Percentiles rank a stretch among this genome's conserved stretches.
These are phyloP conservation scores for Haemorhous mexicanus DNA, from an alignment of 2,113 vertebrate species.

Conservation along the genomic window DNA sequence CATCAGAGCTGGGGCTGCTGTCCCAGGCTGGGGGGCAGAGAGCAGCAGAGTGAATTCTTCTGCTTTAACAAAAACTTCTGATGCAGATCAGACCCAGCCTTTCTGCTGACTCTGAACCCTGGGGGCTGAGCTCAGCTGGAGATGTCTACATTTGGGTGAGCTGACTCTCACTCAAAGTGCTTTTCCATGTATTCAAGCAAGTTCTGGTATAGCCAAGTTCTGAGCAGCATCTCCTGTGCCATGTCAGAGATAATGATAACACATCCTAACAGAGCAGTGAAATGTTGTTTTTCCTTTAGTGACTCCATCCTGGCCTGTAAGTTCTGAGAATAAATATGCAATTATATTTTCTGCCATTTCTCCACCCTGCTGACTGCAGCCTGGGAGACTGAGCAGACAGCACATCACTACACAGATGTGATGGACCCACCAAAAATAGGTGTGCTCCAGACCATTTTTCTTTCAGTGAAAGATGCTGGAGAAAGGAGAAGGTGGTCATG, in stretches of 20 bases:
- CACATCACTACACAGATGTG: not conserved
- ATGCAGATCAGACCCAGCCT: not conserved
- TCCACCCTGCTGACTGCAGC: not conserved
- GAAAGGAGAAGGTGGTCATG: not conserved
- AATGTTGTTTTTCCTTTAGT: not conserved
- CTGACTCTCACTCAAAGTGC: not conserved
- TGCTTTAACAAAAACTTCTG: not conserved
- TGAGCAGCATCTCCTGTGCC: not conserved
- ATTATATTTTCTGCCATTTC: not conserved
- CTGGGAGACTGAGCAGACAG: not conserved
- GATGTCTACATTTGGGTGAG: not conserved
- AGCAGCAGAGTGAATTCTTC: not conserved
- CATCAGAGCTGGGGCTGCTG: not conserved
- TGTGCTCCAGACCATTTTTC: not conserved
- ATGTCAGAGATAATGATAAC: not conserved
- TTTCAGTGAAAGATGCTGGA: not conserved
- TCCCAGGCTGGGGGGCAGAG: not conserved
- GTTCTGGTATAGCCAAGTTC: not conserved
- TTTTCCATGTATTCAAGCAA: not conserved
- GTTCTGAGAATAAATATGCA: not conserved
- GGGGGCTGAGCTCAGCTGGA: not conserved
- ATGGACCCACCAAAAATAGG: not conserved
- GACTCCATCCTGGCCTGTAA: not conserved
- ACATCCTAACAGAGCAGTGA: not conserved
- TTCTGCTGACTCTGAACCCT: not conserved